phyloP scores from a whole-genome alignment of 2,888 invertebrate species.

The Clepsis dumicolana region DNA sequence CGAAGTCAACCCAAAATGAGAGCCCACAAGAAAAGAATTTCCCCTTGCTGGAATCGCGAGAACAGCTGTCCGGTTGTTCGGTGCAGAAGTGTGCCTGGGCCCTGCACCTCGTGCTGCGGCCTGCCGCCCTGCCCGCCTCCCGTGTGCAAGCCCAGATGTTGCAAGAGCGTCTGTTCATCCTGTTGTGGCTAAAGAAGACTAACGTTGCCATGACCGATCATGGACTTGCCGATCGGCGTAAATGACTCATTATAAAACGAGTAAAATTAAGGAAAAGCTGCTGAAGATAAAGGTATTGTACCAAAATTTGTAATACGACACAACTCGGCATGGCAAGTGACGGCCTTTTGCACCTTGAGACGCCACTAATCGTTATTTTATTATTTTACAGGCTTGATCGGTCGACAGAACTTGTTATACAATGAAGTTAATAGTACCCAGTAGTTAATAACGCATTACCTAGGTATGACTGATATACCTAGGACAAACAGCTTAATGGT shows the following conservation, averaged over 20 bases:
- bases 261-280: not conserved
- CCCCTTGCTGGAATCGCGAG: conserved; percentile 72
- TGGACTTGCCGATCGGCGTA: not conserved
- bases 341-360: conserved; percentile 18
- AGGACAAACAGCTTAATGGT: not conserved
- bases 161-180: conserved; percentile 44
- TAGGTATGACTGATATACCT: not conserved
- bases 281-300: conserved; percentile 12
- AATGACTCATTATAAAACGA: not conserved
- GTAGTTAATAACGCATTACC: not conserved
- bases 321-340: conserved; percentile 19
- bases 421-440: conserved; percentile 7
- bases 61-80: conserved; percentile 66
- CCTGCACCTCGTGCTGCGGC: conserved; percentile 55
- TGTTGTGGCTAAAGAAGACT: conserved; percentile 17
- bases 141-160: conserved; percentile 52
- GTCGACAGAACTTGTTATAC: not conserved
- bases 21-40: conserved; percentile 63
- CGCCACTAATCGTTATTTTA: conserved; percentile 5
- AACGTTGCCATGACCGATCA: not conserved
- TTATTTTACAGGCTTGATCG: conserved; percentile 18
- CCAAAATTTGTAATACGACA: conserved; percentile 2
- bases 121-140: conserved; percentile 54
- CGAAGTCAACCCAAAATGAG: conserved; percentile 68
- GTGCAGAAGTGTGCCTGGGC: conserved; percentile 67